Conservation (phyloP, 2,113 vertebrate genomes). For the Sebastes schlegelii region DNA sequence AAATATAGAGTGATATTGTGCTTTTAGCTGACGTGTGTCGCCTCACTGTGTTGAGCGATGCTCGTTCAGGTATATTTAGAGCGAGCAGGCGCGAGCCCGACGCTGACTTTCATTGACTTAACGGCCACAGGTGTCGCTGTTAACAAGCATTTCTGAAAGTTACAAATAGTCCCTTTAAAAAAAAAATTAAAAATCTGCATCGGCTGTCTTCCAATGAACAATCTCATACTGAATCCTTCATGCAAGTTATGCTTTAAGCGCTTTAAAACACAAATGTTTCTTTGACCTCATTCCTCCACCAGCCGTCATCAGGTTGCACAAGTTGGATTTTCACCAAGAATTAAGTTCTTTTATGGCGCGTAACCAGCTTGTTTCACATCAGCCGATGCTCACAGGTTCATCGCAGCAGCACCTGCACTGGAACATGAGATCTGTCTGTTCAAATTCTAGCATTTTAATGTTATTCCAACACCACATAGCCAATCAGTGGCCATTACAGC, state of each 20-base stretch:
- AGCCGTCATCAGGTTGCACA: not conserved
- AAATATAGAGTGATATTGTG: no score
- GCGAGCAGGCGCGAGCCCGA: no score
- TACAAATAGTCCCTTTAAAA: no score
- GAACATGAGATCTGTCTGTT: not conserved
- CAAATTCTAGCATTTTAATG: not conserved
- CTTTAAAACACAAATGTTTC: slow-evolving; percentile 3
- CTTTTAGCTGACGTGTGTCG: no score
- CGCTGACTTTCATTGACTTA: no score
- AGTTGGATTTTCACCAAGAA: not conserved
- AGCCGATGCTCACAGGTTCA: not conserved
- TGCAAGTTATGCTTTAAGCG: not conserved
- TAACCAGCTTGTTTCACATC: slow-evolving; percentile 2
- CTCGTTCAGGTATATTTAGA: no score
- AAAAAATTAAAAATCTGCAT: no score
- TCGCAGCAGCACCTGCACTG: not conserved
- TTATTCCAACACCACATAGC: not conserved
- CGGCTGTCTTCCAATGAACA: not conserved
- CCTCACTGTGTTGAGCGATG: no score
- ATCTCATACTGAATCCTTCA: not conserved
- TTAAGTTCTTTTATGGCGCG: not conserved
- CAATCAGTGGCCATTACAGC: slow-evolving; percentile 1
- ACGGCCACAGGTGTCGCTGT: no score
- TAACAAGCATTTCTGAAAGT: no score
- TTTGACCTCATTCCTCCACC: not conserved